Conservation (phyloP, 2,888 invertebrate genomes). For the Disparrhopalites patrizii region DNA sequence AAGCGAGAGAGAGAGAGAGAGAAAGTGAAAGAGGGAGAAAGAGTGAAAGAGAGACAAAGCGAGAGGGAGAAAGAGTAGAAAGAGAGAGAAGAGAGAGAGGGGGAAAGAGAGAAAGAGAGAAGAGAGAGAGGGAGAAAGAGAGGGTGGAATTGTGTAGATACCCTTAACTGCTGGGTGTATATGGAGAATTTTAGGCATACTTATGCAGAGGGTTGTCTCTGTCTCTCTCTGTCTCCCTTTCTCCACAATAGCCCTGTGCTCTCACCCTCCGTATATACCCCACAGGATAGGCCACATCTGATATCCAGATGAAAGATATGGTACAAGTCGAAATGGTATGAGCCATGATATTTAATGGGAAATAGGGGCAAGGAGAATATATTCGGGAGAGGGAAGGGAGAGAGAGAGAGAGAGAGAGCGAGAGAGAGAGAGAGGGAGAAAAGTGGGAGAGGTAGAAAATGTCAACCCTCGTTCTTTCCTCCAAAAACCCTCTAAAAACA, state of each 20-base stretch:
- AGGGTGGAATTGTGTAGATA: neutral
- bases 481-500: neutral
- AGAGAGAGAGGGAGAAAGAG: neutral
- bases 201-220: neutral
- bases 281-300: constrained; percentile 29
- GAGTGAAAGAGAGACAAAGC: too few relatives aligned
- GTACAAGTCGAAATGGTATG: constrained; percentile 19
- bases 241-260: too few relatives aligned
- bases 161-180: too few relatives aligned
- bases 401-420: neutral
- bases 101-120: neutral
- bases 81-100: neutral
- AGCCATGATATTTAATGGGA: constrained; percentile 39
- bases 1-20: too few relatives aligned
- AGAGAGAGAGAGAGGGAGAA: neutral
- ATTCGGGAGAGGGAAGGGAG: constrained; percentile 12
- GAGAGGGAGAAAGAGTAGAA: too few relatives aligned
- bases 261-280: too few relatives aligned
- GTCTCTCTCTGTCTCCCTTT: neutral
- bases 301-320: constrained; percentile 36
- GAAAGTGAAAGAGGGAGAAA: too few relatives aligned
- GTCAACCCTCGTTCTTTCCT: constrained; percentile 8
- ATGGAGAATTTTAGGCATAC: too few relatives aligned
- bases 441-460: constrained; percentile 10
- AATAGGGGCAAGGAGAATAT: constrained; percentile 32